These are phyloP conservation scores for Trichechus manatus DNA, from an alignment of 2,113 vertebrate genomes.

Conservation along the genomic window DNA sequence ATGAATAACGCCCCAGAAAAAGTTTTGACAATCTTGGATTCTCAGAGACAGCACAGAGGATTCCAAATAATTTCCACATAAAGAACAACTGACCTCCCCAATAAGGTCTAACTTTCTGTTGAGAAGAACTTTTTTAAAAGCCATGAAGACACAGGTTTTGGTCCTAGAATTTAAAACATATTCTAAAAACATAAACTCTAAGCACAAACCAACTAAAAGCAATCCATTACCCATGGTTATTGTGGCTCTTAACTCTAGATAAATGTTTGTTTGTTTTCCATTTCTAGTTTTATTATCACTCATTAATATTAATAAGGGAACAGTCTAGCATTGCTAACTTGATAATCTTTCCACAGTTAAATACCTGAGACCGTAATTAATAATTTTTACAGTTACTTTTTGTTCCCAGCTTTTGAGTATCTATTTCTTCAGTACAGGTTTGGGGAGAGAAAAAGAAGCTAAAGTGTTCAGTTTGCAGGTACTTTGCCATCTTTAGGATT, in stretches of 20 bases:
- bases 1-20: not conserved
- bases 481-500: not conserved
- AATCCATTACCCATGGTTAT: not conserved
- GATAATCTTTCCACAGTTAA: not conserved
- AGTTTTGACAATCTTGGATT: not conserved
- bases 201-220: not conserved
- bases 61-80: not conserved
- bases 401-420: not conserved
- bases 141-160: not conserved
- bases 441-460: not conserved
- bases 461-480: not conserved
- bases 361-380: not conserved
- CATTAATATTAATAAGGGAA: not conserved
- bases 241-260: constrained; percentile 37
- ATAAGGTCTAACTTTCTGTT: constrained; percentile 13
- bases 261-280: not conserved
- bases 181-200: not conserved
- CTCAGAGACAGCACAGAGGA: not conserved
- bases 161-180: not conserved
- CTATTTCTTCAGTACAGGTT: not conserved
- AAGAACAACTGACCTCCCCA: not conserved
- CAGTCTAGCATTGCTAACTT: not conserved
- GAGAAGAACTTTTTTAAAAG: not conserved
- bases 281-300: constrained; percentile 7
- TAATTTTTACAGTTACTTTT: not conserved